Evolutionary conservation across 2,888 invertebrate genomes (phyloP), one percentile per base, ranked within the genome.

Genomic region (Eremobia ochroleuca): DNA sequence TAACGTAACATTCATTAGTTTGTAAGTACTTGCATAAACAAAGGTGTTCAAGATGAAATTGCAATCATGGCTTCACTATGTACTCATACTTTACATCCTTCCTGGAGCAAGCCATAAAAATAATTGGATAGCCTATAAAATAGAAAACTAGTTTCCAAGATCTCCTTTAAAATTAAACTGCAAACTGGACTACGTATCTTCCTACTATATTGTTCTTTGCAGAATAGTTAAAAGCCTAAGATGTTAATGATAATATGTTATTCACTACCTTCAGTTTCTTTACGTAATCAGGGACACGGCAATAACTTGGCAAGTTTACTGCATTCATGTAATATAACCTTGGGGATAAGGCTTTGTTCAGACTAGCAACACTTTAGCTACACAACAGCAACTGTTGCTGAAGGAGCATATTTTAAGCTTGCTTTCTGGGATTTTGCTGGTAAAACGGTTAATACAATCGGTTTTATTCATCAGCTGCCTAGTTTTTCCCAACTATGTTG

Each of bases 261-360:
- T 88, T 87, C 73, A 88, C 81, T 87, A 78, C 34, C 15, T 34
- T 21, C 62, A 34, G 69, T 70, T 77, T 59, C 65, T 75, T 81
- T 66, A 76, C 55, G 75, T 82, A 83, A 87, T 87, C 85, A 82
- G 58, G 66, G 74, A 66, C 46, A 31, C 40, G 52, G 77, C 69
- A 37, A 76, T 88, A 86, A 86, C 77, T 83, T 79, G 66, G 65
- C 25, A 37, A 77, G 77, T 88, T 88, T 85, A 87, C 75, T 77
- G 61, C 85, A 75, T 82, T 79, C 85, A 78, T 81, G 78, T 81
- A 82, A 79, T 73, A 82, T 85, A 81, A 81, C 69, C 59, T 70
- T 65, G 37, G 37, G 1, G 6, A 15, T 73, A 71, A 83, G 25
- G 28, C 1, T 2, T 18, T 43, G 69, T 70, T n/a, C 67, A 65